Percentiles rank a stretch among this genome's conserved stretches.
Evolutionary conservation across 2,888 invertebrate genomes (phyloP).

Genomic region (Acrobasis repandana): DNA sequence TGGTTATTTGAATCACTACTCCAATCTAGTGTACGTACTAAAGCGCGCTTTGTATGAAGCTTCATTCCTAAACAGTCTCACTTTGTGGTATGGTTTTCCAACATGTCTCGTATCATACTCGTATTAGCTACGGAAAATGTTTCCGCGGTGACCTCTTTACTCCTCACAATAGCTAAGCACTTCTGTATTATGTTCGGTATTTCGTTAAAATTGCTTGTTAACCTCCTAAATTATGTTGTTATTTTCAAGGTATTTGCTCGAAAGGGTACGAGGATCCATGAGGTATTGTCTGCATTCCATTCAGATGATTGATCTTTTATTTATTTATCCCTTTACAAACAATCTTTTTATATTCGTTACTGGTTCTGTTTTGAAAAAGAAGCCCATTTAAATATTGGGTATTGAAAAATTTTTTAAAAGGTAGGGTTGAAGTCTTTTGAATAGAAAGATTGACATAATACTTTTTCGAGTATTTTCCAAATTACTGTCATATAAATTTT

Average conservation of each 20-base stretch:
- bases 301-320: not conserved
- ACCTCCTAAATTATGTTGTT: conserved; percentile 5
- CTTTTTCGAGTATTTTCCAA: no score
- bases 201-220: conserved; percentile 15
- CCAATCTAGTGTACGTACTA: no score
- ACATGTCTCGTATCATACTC: conserved; percentile 23
- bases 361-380: no score
- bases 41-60: not conserved
- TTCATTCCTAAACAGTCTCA: not conserved
- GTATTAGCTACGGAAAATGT: conserved; percentile 19
- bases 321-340: no score
- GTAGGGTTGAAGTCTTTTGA: no score
- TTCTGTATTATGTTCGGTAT: conserved; percentile 12
- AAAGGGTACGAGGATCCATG: not conserved
- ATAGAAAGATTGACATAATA: no score
- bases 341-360: no score
- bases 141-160: conserved; percentile 18
- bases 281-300: not conserved
- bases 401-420: no score
- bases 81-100: conserved; percentile 10
- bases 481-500: no score
- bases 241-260: not conserved
- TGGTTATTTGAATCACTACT: no score
- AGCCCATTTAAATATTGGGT: no score
- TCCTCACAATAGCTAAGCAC: conserved; percentile 15